Evolutionary conservation across 2,797 vertebrate genomes (phyloP).

Genomic region (Acanthis flammea): DNA sequence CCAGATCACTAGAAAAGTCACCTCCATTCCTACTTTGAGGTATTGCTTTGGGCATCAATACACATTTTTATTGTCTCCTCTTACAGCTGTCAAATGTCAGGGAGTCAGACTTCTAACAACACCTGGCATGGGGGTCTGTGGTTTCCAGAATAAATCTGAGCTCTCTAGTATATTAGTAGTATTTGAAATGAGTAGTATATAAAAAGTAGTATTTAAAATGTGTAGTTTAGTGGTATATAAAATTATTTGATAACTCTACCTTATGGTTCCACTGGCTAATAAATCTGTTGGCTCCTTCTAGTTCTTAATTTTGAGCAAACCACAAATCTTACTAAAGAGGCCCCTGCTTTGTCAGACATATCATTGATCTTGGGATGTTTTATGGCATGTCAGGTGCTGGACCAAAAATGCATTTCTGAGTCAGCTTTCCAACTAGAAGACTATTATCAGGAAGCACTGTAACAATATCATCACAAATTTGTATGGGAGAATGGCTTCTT

Average conservation of each 20-base stretch:
- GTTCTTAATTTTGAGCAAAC: background rate
- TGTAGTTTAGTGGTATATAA: background rate
- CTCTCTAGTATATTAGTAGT: background rate
- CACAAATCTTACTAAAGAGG: background rate
- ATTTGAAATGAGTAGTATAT: background rate
- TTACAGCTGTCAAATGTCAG: slow-evolving; percentile 10
- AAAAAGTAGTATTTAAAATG: background rate
- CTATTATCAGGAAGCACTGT: rapidly evolving
- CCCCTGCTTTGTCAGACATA: background rate
- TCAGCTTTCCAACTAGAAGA: background rate
- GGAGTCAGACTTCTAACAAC: background rate
- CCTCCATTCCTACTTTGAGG: background rate
- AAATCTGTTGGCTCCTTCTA: background rate
- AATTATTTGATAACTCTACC: background rate
- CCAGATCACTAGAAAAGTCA: background rate
- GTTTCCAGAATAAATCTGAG: background rate
- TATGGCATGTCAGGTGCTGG: background rate
- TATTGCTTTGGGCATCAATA: slow-evolving; percentile 32
- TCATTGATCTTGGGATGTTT: background rate
- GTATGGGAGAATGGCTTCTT: background rate
- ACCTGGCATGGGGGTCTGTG: background rate
- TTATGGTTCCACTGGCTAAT: background rate
- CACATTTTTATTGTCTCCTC: slow-evolving; percentile 49
- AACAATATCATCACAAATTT: background rate
- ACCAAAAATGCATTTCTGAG: background rate